Conservation (phyloP, 2,888 invertebrate species). For the Scaeva pyrastri region DNA sequence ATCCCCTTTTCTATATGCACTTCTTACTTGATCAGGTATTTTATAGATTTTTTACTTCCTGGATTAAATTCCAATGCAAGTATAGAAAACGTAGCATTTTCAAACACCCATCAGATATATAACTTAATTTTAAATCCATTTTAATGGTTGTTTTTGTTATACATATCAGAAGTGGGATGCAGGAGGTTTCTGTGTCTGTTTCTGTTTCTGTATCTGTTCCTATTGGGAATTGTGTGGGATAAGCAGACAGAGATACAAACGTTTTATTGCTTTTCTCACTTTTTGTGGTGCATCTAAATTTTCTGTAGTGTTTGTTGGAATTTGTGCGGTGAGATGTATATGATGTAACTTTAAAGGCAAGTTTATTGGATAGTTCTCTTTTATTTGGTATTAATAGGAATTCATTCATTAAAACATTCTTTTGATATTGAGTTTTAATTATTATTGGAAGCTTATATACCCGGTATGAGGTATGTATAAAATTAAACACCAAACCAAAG, state of each 20-base stretch:
- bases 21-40: constrained; percentile 37
- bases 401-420: constrained; percentile 38
- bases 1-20: neutral
- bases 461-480: neutral
- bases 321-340: constrained; percentile 44
- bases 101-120: constrained; percentile 6
- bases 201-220: neutral
- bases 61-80: constrained; percentile 14
- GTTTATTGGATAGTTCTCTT: constrained; percentile 44
- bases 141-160: constrained; percentile 41
- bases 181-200: neutral
- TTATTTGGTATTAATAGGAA: constrained; percentile 59
- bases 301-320: constrained; percentile 14
- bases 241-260: constrained; percentile 15
- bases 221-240: constrained; percentile 36
- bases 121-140: constrained; percentile 54
- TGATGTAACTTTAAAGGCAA: neutral
- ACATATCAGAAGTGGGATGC: constrained; percentile 39
- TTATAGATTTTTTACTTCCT: constrained; percentile 35
- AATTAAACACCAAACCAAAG: neutral
- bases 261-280: constrained; percentile 46
- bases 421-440: constrained; percentile 20
- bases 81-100: constrained; percentile 30
- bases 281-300: constrained; percentile 44
- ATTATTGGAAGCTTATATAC: neutral